phyloP scores from a whole-genome alignment of 2,113 vertebrate genomes.

The Grus americana region DNA sequence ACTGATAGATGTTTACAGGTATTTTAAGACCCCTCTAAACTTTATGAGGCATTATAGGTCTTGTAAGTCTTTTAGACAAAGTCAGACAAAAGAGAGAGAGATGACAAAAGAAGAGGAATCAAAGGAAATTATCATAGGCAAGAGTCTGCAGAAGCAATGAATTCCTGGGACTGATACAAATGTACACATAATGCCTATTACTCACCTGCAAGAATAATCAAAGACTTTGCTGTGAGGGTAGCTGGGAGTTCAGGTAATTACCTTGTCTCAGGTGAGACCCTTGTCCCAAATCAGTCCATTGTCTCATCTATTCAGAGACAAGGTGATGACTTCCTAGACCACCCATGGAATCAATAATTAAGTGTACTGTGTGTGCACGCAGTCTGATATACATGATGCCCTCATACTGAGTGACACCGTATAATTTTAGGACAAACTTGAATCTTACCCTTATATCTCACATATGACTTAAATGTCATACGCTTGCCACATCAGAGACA shows the following conservation, averaged over 20 bases:
- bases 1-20: not conserved
- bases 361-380: not conserved
- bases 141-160: not conserved
- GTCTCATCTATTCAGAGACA: not conserved
- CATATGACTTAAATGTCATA: not conserved
- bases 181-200: not conserved
- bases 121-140: not conserved
- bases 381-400: not conserved
- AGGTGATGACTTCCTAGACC: not conserved
- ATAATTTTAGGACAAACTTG: not conserved
- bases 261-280: not conserved
- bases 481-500: not conserved
- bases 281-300: not conserved
- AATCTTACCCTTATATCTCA: not conserved
- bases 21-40: not conserved
- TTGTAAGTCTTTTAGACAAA: not conserved
- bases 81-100: not conserved
- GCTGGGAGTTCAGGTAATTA: not conserved
- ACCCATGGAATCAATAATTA: not conserved
- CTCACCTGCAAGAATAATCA: not conserved
- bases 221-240: not conserved
- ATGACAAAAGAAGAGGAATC: not conserved
- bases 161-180: not conserved
- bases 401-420: not conserved
- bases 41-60: not conserved